Percentiles rank a stretch among this genome's conserved stretches.
phyloP scores from a whole-genome alignment of 1,140 invertebrate genomes.

The Augochlora pura region DNA sequence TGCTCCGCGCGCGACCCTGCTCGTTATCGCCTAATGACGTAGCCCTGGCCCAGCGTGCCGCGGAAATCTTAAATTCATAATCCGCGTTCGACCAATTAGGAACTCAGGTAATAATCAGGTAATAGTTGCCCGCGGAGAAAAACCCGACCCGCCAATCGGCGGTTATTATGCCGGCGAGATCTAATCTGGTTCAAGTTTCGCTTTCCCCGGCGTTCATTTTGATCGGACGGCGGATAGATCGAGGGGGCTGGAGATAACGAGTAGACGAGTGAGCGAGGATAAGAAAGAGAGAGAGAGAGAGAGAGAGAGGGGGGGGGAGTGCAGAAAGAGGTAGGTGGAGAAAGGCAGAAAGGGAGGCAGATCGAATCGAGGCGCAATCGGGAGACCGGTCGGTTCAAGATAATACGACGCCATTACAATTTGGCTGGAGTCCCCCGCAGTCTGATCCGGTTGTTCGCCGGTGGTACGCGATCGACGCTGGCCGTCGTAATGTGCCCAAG shows the following conservation, averaged over 20 bases:
- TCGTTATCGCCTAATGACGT: neutral
- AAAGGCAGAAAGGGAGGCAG: neutral
- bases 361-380: constrained; percentile 15
- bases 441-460: constrained; percentile 49
- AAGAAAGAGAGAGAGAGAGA: neutral
- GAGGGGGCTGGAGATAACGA: constrained; percentile 5
- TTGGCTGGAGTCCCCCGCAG: constrained; percentile 25
- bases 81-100: neutral
- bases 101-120: too few relatives aligned
- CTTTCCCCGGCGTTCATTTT: constrained; percentile 1
- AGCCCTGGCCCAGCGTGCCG: neutral
- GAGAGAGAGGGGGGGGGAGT: neutral
- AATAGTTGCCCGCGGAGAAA: neutral
- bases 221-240: constrained; percentile 4
- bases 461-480: constrained; percentile 35
- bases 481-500: constrained; percentile 56
- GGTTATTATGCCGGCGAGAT: neutral
- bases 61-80: constrained; percentile 3
- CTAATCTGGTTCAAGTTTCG: neutral
- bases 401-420: constrained; percentile 52
- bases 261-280: neutral
- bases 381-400: constrained; percentile 28
- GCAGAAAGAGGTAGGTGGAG: neutral
- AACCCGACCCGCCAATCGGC: neutral
- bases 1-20: too few relatives aligned